Percentiles rank a stretch among this genome's conserved stretches.
phyloP scores from a whole-genome alignment of 2,797 vertebrate species.

The Amblyraja radiata region DNA sequence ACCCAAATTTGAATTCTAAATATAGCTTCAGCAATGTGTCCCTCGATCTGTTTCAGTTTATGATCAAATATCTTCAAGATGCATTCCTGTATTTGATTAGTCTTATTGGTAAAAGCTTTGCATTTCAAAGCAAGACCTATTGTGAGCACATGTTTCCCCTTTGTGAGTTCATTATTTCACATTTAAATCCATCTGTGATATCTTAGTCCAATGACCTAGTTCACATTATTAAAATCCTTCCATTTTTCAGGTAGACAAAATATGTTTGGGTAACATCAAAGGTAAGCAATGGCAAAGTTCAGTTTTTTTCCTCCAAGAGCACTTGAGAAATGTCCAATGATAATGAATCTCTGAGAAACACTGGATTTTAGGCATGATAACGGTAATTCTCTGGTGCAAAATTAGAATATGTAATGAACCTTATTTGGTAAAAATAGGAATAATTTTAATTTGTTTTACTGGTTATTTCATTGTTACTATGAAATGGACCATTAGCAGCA shows the following conservation, averaged over 20 bases:
- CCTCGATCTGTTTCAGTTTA: not conserved
- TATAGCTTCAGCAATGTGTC: not conserved
- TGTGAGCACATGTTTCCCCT: not conserved
- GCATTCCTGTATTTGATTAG: slow-evolving; percentile 12
- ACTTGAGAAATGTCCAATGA: not conserved
- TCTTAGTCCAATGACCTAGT: not conserved
- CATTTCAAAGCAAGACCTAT: not conserved
- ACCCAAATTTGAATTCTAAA: not conserved
- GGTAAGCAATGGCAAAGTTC: not conserved
- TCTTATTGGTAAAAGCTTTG: not conserved
- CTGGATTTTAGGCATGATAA: not conserved
- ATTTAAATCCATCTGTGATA: slow-evolving; percentile 7
- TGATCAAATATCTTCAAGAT: slow-evolving; percentile 9
- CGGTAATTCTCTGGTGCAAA: not conserved
- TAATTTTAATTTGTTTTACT: too few relatives aligned
- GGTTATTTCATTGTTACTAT: too few relatives aligned
- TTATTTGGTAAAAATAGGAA: too few relatives aligned
- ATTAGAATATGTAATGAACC: too few relatives aligned
- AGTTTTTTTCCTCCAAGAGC: not conserved
- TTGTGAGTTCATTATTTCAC: not conserved
- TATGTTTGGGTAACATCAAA: not conserved
- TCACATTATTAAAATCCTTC: not conserved
- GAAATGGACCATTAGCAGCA: too few relatives aligned
- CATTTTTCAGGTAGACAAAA: not conserved
- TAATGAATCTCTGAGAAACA: not conserved